Conservation (phyloP, 2,888 invertebrate species). For the Cacoxenus indagator region DNA sequence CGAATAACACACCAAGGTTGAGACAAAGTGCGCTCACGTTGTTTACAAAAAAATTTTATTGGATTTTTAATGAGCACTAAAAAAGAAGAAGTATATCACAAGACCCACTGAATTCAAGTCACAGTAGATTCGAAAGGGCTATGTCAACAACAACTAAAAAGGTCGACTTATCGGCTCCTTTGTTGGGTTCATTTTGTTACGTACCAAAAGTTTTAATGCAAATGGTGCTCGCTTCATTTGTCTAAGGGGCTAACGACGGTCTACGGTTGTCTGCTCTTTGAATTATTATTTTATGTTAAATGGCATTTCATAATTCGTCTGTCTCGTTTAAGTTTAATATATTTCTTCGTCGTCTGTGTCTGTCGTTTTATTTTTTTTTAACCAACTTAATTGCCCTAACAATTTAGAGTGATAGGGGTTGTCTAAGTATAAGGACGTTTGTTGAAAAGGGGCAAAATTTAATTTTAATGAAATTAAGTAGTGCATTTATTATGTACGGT, state of each 20-base stretch:
- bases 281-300: not conserved
- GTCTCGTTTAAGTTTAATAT: not conserved
- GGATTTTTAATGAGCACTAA: conserved; percentile 9
- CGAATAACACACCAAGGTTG: not conserved
- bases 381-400: too few species aligned
- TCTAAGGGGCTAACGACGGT: not conserved
- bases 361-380: not conserved
- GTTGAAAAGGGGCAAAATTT: too few species aligned
- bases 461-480: too few species aligned
- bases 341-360: not conserved
- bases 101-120: not conserved
- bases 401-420: too few species aligned
- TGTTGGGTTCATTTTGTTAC: not conserved
- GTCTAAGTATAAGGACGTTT: too few species aligned
- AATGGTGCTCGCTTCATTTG: not conserved
- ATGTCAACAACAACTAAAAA: not conserved
- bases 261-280: not conserved
- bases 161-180: not conserved
- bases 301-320: not conserved
- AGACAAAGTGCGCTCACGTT: not conserved
- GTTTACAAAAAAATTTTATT: conserved; percentile 5
- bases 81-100: not conserved
- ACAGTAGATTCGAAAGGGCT: not conserved
- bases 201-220: not conserved
- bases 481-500: too few species aligned